Evolutionary conservation across 2,113 vertebrate genomes (phyloP).

Genomic region (Perca schrenkii): DNA sequence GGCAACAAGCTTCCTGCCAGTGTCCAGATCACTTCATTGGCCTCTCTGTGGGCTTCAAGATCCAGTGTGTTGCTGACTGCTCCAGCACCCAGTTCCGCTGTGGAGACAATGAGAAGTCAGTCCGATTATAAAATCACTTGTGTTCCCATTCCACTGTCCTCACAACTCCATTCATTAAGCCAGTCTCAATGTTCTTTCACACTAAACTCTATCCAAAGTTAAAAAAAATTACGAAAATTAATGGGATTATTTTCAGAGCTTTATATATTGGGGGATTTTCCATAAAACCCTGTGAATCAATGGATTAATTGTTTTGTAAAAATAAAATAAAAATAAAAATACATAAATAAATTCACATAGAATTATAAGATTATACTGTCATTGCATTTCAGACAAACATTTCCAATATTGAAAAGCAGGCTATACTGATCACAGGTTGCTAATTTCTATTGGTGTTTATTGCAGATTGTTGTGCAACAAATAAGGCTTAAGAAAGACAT

Average conservation of each 20-base stretch:
- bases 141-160: neutral
- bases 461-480: neutral
- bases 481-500: neutral
- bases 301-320: too few relatives aligned
- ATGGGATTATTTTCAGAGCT: neutral
- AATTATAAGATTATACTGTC: neutral
- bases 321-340: too few relatives aligned
- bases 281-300: too few relatives aligned
- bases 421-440: neutral
- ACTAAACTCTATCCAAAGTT: neutral
- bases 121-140: neutral
- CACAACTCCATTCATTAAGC: neutral
- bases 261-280: neutral
- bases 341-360: too few relatives aligned
- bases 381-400: neutral
- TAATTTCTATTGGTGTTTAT: neutral
- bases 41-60: conserved; percentile 69
- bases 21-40: conserved; percentile 82
- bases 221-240: neutral
- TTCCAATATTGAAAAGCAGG: neutral
- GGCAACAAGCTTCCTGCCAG: conserved; percentile 68
- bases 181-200: neutral
- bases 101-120: conserved; percentile 82
- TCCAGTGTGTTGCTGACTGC: conserved; percentile 83
- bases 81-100: conserved; percentile 85